phyloP scores from a whole-genome alignment of 1,140 invertebrate genomes.

The Drosophila persimilis region DNA sequence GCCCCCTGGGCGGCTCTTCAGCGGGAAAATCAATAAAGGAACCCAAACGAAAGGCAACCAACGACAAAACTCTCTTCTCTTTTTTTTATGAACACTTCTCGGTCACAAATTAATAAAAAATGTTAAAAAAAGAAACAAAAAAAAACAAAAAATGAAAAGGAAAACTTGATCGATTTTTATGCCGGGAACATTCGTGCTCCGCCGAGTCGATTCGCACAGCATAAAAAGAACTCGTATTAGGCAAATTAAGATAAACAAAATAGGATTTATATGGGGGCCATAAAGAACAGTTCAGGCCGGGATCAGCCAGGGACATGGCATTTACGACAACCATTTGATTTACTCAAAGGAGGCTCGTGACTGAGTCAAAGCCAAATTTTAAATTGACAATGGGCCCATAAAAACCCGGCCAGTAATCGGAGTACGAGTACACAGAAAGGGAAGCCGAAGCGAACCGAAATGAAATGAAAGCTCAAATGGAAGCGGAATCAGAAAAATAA shows the following conservation, averaged over 20 bases:
- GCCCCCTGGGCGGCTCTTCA: slow-evolving; percentile 7
- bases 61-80: slow-evolving; percentile 6
- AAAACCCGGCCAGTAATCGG: slow-evolving; percentile 30
- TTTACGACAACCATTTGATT: slow-evolving; percentile 77
- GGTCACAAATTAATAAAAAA: slow-evolving; percentile 40
- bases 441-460: slow-evolving; percentile 14
- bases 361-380: slow-evolving; percentile 49
- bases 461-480: slow-evolving; percentile 32
- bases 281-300: slow-evolving; percentile 20
- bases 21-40: slow-evolving; percentile 40
- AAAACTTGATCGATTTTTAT: slow-evolving; percentile 43
- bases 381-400: slow-evolving; percentile 63
- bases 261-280: slow-evolving; percentile 63
- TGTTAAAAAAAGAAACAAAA: slow-evolving; percentile 20
- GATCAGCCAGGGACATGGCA: slow-evolving; percentile 13
- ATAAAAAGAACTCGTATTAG: slow-evolving; percentile 49
- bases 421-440: slow-evolving; percentile 17
- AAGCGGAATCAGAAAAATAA: slow-evolving; percentile 29
- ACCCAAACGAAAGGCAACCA: not conserved
- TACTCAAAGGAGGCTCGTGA: slow-evolving; percentile 54
- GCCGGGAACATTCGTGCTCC: not conserved
- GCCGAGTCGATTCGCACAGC: slow-evolving; percentile 28
- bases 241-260: slow-evolving; percentile 75
- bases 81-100: slow-evolving; percentile 7
- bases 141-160: not conserved